Evolutionary conservation across 1,140 invertebrate species (phyloP).

Genomic region (Paracyclopina nana): DNA sequence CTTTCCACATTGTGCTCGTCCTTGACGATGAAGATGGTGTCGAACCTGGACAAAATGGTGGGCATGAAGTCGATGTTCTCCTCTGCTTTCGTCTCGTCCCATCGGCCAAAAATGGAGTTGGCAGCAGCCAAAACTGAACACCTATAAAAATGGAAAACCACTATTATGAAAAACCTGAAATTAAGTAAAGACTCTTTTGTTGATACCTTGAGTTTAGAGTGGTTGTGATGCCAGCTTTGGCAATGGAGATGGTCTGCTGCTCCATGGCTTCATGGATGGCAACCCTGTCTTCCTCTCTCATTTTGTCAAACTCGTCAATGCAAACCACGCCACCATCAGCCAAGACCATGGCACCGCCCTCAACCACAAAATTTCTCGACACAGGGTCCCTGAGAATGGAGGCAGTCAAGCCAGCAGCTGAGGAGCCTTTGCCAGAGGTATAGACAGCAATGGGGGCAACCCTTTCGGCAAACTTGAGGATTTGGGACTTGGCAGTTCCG

Average conservation of each 20-base stretch:
- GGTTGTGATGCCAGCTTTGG: constrained; percentile 97
- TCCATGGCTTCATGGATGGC: constrained; percentile 99
- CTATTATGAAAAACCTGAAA: too few relatives aligned
- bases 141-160: too few relatives aligned
- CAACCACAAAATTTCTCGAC: constrained; percentile 90
- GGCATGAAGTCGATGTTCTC: constrained; percentile 99
- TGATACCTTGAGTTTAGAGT: constrained; percentile 94
- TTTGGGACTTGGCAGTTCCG: constrained; percentile 93
- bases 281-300: constrained; percentile 96
- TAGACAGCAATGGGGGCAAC: constrained; percentile 91
- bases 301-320: constrained; percentile 99
- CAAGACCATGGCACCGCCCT: constrained; percentile 98
- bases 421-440: constrained; percentile 96
- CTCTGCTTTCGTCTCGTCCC: constrained; percentile 95
- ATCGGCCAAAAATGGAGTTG: constrained; percentile 92
- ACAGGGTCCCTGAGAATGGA: constrained; percentile 84
- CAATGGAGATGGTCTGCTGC: constrained; percentile 98
- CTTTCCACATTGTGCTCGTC: constrained; percentile 76
- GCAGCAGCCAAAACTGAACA: constrained; percentile 96
- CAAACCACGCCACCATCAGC: constrained; percentile 98
- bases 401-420: constrained; percentile 93
- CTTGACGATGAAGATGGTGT: constrained; percentile 99
- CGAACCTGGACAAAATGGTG: constrained; percentile 97
- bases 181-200: too few relatives aligned
- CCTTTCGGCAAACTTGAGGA: constrained; percentile 92